These are phyloP conservation scores for Hylaea fasciaria DNA, from an alignment of 2,888 invertebrate species.

Conservation along the genomic window DNA sequence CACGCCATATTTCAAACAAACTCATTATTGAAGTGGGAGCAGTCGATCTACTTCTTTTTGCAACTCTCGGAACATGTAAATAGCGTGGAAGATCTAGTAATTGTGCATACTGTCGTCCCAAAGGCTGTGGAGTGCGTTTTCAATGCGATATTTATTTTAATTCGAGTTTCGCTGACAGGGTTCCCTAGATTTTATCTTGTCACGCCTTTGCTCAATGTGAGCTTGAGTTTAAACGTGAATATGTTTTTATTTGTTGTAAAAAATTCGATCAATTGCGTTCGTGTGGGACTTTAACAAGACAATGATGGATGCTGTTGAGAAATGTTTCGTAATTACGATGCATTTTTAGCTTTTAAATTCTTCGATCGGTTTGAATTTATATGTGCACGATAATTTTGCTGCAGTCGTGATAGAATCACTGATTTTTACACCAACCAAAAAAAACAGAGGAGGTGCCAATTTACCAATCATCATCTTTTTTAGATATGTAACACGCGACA, in stretches of 20 bases:
- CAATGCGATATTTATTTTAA: conserved; percentile 78
- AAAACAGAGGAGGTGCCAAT: no score
- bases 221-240: conserved; percentile 64
- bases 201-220: conserved; percentile 76
- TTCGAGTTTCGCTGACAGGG: conserved; percentile 69
- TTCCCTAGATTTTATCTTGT: conserved; percentile 79
- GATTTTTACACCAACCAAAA: no score
- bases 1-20: conserved; percentile 67
- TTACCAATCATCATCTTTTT: no score
- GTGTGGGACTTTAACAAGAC: conserved; percentile 67
- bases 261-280: conserved; percentile 63
- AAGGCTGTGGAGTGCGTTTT: conserved; percentile 76
- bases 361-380: conserved; percentile 7
- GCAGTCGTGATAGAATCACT: not conserved
- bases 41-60: conserved; percentile 56
- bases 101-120: conserved; percentile 76
- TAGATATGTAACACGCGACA: no score
- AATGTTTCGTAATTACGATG: conserved; percentile 29
- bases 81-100: conserved; percentile 66
- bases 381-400: not conserved
- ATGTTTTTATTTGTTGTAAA: conserved; percentile 63
- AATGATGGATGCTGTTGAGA: conserved; percentile 50
- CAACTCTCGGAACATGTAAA: conserved; percentile 60
- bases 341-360: conserved; percentile 14
- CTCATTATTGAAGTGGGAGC: conserved; percentile 59